Base-by-base conservation (phyloP, 2,888 invertebrate genomes). In the Entomobrya proxima region DNA sequence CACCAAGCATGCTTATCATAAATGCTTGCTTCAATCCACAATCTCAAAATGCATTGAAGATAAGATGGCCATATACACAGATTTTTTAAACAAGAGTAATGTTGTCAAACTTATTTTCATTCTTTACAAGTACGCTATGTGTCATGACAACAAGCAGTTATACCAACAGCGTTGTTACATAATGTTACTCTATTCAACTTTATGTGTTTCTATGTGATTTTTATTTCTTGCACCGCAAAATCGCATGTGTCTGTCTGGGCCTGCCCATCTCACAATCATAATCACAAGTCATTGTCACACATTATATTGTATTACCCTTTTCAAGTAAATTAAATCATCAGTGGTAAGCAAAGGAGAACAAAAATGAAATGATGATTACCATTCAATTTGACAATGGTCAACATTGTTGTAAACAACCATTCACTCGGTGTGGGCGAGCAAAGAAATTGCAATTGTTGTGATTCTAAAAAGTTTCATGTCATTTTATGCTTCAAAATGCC, bases 71-170 rank as follows among this genome's bases (percentile, higher is more conserved):
- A n/a, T n/a, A n/a, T n/a, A n/a, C n/a, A n/a, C n/a, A n/a, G n/a
- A n/a, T n/a, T n/a, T n/a, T n/a, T n/a, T n/a, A n/a, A n/a, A n/a
- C n/a, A n/a, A n/a, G n/a, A n/a, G n/a, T n/a, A 69, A 69, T 69
- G 27, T 15, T 69, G 44, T 44, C 40, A 47, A 69, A 69, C 69
- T 47, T 44, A 69, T 69, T 69, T 44, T 69, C 69, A 69, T 27
- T 24, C 69, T 15, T 44, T 27, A 44, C 27, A 69, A 15, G 27
- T 27, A 13, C 44, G n/a, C n/a, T n/a, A 44, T 47, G 13, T 47
- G 47, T 13, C 21, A 21, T 13, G 4, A 15, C 15, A 9, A 69
- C 6, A 47, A 69, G n/a, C 27, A 69, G 47, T 44, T 44, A 67
- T 67, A 40, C 37, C 40, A 47, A 47, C n/a, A 47, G n/a, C 47